Conservation (phyloP, 2,797 vertebrate species). For the Hapalemur alaotrensis region DNA sequence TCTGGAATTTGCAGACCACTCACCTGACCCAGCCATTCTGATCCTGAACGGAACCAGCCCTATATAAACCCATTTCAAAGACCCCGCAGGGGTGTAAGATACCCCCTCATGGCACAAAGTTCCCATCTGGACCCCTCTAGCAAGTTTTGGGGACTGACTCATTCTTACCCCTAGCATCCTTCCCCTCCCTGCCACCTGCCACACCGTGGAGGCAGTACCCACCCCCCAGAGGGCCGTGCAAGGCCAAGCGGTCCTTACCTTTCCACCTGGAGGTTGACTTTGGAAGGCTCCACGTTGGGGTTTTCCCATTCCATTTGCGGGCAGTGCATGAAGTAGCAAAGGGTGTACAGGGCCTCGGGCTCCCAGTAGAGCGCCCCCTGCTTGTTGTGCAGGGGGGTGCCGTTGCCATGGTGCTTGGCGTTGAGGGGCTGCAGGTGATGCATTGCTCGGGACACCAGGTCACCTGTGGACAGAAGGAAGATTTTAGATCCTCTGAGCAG, state of each 20-base stretch:
- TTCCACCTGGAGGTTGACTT: constrained; percentile 95
- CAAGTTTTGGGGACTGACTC: background rate
- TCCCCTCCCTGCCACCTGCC: accelerated
- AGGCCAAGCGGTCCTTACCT: constrained; percentile 86
- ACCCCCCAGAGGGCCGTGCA: constrained; percentile 23
- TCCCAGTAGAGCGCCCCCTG: constrained; percentile 94
- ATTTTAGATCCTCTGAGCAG: constrained; percentile 13
- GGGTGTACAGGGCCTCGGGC: constrained; percentile 95
- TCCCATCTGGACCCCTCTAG: background rate
- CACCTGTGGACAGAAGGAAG: constrained; percentile 87
- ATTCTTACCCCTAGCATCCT: background rate
- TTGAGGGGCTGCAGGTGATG: constrained; percentile 96
- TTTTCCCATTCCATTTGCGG: constrained; percentile 99
- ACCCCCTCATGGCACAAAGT: background rate
- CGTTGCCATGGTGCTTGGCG: constrained; percentile 92
- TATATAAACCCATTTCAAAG: background rate
- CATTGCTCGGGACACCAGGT: constrained; percentile 96
- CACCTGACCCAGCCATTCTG: background rate
- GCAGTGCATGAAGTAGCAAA: constrained; percentile 99
- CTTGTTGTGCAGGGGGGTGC: constrained; percentile 94
- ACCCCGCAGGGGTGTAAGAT: background rate
- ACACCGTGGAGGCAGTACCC: constrained; percentile 53
- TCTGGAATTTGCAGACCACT: background rate
- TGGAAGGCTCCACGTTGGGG: constrained; percentile 95
- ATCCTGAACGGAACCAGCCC: background rate